phyloP scores from a whole-genome alignment of 2,113 vertebrate genomes.

The Catharus bicknelli region DNA sequence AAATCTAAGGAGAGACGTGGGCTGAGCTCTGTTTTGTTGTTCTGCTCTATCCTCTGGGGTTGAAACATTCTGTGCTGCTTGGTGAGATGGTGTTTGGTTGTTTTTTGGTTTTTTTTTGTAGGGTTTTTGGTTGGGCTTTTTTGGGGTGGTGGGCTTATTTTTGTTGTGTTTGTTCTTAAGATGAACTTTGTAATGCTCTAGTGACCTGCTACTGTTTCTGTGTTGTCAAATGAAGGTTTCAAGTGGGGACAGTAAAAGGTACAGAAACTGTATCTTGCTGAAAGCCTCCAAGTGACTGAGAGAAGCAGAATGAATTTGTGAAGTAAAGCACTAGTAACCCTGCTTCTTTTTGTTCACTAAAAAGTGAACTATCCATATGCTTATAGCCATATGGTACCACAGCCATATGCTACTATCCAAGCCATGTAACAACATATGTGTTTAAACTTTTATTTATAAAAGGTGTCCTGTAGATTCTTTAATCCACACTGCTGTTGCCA shows the following conservation, averaged over 20 bases:
- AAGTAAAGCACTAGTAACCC: background rate
- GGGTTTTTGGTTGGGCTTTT: background rate
- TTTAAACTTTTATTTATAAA: constrained; percentile 20
- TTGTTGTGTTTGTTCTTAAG: background rate
- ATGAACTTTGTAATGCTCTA: background rate
- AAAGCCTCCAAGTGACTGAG: background rate
- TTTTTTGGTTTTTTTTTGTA: background rate
- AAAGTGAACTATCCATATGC: constrained; percentile 12
- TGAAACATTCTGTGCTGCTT: background rate
- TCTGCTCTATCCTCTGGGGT: background rate
- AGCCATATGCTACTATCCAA: constrained; percentile 22
- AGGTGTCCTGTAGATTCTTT: background rate
- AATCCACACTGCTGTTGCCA: background rate
- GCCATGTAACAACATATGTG: background rate
- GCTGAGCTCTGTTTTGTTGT: background rate
- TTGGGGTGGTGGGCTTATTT: background rate
- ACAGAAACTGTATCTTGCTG: background rate
- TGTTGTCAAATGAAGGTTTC: background rate
- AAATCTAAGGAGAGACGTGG: background rate
- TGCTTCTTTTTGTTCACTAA: constrained; percentile 2
- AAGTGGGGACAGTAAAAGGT: background rate
- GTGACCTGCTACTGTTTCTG: background rate
- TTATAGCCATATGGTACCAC: background rate
- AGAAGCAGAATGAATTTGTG: background rate
- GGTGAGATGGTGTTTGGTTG: background rate